Percentiles rank a stretch among this genome's conserved stretches.
Conservation (phyloP, 2,888 invertebrate genomes). For the Dascillus cervinus region DNA sequence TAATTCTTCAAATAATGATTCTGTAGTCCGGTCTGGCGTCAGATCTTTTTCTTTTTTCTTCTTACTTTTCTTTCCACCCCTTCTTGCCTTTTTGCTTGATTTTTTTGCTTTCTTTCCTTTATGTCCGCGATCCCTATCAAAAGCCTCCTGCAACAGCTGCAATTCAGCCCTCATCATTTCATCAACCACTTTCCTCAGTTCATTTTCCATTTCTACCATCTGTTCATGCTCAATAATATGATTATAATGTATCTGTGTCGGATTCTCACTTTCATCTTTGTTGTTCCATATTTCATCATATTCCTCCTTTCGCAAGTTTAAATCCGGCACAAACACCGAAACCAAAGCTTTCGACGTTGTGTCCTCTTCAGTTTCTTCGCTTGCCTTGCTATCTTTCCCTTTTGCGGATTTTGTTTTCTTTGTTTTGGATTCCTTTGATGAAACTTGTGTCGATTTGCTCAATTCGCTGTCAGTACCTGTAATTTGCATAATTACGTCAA, state of each 20-base stretch:
- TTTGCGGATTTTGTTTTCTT: constrained; percentile 63
- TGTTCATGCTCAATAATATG: constrained; percentile 83
- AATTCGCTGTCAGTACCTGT: constrained; percentile 68
- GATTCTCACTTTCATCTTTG: constrained; percentile 67
- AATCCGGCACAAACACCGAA: constrained; percentile 65
- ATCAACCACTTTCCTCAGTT: constrained; percentile 75
- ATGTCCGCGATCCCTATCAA: constrained; percentile 60
- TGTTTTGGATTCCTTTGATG: constrained; percentile 72
- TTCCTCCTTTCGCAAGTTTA: constrained; percentile 65
- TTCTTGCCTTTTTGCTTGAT: constrained; percentile 66
- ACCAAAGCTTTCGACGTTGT: constrained; percentile 60
- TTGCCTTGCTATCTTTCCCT: constrained; percentile 43
- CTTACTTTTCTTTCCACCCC: constrained; percentile 81
- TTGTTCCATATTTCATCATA: constrained; percentile 78
- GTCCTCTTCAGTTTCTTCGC: constrained; percentile 55
- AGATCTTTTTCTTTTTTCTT: constrained; percentile 93
- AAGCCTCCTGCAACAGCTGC: constrained; percentile 64
- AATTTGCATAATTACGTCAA: not conserved
- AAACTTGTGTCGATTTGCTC: constrained; percentile 75
- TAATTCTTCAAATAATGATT: constrained; percentile 87
- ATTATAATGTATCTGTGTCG: constrained; percentile 66
- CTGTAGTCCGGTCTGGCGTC: constrained; percentile 83
- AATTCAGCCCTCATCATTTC: constrained; percentile 65
- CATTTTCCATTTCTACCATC: constrained; percentile 71
- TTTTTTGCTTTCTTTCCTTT: constrained; percentile 74